Percentiles rank a stretch among this genome's conserved stretches.
phyloP scores from a whole-genome alignment of 2,888 invertebrate genomes.

The Xestoiulus laeticollis region DNA sequence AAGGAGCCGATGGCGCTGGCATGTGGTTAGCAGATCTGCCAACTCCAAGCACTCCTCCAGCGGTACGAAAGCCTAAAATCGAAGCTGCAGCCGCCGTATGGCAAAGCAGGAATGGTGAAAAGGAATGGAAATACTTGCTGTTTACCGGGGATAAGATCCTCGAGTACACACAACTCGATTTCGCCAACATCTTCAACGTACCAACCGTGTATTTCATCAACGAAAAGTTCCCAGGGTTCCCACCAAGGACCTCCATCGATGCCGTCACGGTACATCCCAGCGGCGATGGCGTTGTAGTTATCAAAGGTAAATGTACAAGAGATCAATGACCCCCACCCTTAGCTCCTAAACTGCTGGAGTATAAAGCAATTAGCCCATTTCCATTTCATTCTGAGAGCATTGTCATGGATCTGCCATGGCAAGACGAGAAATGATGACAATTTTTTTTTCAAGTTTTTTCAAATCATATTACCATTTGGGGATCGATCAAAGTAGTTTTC shows the following conservation, averaged over 20 bases:
- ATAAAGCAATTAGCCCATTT: background rate
- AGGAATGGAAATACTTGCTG: conserved; percentile 55
- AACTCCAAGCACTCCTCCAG: conserved; percentile 56
- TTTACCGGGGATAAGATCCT: conserved; percentile 56
- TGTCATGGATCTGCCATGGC: background rate
- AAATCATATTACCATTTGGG: too few species aligned
- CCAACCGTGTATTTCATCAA: conserved; percentile 54
- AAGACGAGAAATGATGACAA: background rate
- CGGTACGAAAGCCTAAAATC: conserved; percentile 55
- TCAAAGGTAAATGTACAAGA: conserved; percentile 53
- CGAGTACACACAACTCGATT: conserved; percentile 54
- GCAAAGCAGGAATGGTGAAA: conserved; percentile 53
- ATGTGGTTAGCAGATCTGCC: conserved; percentile 56
- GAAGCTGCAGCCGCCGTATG: conserved; percentile 56
- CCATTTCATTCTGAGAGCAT: background rate
- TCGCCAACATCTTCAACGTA: conserved; percentile 56
- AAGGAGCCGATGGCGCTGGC: conserved; percentile 51
- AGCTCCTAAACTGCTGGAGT: background rate
- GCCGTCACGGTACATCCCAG: conserved; percentile 56
- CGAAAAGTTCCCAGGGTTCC: conserved; percentile 56
- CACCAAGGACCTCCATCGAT: conserved; percentile 55
- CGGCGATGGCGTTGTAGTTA: conserved; percentile 56
- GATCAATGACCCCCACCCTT: background rate
- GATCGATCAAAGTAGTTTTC: too few species aligned
- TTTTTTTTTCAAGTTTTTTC: background rate